These are phyloP conservation scores for Noturus placidus DNA, from an alignment of 2,113 vertebrate genomes.

Conservation along the genomic window DNA sequence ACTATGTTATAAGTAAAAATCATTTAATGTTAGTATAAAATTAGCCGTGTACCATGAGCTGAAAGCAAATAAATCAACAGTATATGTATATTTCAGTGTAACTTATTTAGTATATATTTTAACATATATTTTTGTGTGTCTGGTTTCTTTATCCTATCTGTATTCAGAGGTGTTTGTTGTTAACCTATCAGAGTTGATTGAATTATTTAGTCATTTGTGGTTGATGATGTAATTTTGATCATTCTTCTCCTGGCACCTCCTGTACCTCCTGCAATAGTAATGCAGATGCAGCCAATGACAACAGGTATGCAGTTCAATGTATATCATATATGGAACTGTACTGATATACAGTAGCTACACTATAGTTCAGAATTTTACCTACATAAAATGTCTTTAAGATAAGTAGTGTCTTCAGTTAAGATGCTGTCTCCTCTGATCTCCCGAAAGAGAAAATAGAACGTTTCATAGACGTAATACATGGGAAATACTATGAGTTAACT, in stretches of 20 bases:
- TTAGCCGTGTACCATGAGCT: not conserved
- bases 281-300: not conserved
- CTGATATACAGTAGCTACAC: not conserved
- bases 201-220: not conserved
- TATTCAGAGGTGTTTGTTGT: not conserved
- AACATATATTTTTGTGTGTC: too few species aligned
- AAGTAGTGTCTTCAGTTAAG: not conserved
- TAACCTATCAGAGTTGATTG: not conserved
- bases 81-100: not conserved
- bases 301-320: constrained; percentile 24
- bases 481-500: not conserved
- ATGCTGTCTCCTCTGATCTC: not conserved
- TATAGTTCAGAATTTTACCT: not conserved
- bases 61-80: not conserved
- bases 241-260: not conserved
- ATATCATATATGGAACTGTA: not conserved
- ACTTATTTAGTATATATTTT: not conserved
- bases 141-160: too few species aligned
- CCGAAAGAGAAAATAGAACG: not conserved
- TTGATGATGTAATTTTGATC: not conserved
- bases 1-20: not conserved
- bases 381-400: not conserved
- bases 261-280: not conserved
- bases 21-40: not conserved
- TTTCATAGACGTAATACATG: not conserved